phyloP scores from a whole-genome alignment of 2,888 invertebrate species.

The Eupithecia pulchellata region DNA sequence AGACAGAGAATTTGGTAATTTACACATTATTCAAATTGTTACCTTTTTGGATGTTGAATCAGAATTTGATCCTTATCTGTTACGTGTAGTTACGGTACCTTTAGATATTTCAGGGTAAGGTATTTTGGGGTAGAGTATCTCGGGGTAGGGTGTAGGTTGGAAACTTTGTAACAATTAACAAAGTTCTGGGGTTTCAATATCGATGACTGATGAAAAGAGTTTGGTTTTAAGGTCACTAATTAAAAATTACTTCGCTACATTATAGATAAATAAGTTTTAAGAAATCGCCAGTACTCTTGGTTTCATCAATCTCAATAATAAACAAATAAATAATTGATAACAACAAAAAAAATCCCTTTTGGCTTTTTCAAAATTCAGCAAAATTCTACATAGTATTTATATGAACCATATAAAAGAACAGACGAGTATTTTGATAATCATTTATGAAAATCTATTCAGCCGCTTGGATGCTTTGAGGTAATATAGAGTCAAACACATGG shows the following conservation, averaged over 20 bases:
- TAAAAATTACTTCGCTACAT: neutral
- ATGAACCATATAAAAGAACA: no score
- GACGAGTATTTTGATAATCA: neutral
- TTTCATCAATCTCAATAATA: neutral
- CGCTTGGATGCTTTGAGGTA: neutral
- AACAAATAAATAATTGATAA: neutral
- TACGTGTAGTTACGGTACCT: no score
- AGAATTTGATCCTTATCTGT: neutral
- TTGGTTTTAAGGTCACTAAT: neutral
- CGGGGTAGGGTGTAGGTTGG: neutral
- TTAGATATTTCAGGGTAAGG: no score
- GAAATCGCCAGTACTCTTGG: neutral
- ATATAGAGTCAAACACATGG: neutral
- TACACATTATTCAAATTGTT: neutral
- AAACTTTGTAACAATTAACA: constrained; percentile 10
- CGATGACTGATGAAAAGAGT: neutral
- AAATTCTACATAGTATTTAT: no score
- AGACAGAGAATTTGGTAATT: no score
- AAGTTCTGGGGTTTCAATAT: neutral
- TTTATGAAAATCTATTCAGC: neutral
- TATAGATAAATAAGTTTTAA: neutral
- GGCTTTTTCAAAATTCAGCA: no score
- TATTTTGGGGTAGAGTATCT: neutral
- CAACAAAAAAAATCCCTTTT: no score
- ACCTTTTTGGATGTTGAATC: neutral